Evolutionary conservation across 2,113 vertebrate species (phyloP).

Genomic region (Dicrurus megarhynchus): DNA sequence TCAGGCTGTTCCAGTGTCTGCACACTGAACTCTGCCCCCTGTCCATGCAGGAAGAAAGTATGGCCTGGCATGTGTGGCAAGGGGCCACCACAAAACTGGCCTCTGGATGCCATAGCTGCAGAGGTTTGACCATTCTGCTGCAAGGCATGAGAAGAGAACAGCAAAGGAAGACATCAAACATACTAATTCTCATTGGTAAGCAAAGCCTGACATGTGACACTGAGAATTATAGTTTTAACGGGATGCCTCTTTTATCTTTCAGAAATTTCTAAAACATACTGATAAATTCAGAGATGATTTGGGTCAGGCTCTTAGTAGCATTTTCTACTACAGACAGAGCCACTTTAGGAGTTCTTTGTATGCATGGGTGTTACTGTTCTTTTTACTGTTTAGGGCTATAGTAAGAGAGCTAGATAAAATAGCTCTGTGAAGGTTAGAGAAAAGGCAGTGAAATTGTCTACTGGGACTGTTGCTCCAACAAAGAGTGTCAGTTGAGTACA

Average conservation of each 20-base stretch:
- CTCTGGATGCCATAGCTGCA: not conserved
- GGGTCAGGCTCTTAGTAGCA: not conserved
- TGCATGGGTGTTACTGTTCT: not conserved
- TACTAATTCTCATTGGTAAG: not conserved
- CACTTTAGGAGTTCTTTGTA: not conserved
- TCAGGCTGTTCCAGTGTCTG: not conserved
- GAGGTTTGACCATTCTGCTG: not conserved
- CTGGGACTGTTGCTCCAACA: not conserved
- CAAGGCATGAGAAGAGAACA: not conserved
- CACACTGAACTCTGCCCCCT: not conserved
- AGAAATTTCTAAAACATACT: not conserved
- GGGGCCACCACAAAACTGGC: not conserved
- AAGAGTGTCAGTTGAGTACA: not conserved
- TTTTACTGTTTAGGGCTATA: not conserved
- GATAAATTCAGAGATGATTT: not conserved
- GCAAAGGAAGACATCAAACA: not conserved
- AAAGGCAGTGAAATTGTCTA: not conserved
- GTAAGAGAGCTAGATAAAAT: not conserved
- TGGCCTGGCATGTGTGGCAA: not conserved
- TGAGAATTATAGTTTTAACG: not conserved
- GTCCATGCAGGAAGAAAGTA: not conserved
- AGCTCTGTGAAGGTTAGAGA: not conserved
- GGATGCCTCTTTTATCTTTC: not conserved
- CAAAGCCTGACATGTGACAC: not conserved
- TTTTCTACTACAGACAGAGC: not conserved